Evolutionary conservation across 2,797 vertebrate species (phyloP), one percentile per base, ranked within the genome.

Genomic region (Channa striata): DNA sequence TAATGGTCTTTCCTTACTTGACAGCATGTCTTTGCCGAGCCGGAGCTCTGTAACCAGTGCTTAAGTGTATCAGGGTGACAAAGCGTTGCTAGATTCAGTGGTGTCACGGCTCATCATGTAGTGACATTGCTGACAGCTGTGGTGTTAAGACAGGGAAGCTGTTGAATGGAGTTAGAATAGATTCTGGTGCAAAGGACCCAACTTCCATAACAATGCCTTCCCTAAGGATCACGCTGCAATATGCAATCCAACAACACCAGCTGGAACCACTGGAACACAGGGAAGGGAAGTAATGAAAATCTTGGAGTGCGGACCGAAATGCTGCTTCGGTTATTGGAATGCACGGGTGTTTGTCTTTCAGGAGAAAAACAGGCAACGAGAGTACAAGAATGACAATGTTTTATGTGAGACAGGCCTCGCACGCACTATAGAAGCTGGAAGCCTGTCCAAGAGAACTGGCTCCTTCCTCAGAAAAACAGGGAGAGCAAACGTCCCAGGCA

Each of bases 1-100:
- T 92, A 92, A 92, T 92, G 91, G 89, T 92, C 85, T 91, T 91
- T 81, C 91, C 91, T 89, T 74, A 86, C 90, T 93, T 92, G 91
- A 93, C 87, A 91, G 87, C 85, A 79, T 90, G 89, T 92, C 89
- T 92, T 89, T 87, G 77, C 80, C 46, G 73, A 88, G 80, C 86
- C 62, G 53, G 79, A 87, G 87, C 90, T 87, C 89, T 90, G 80
- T 92, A 92, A 89, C 88, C 87, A 87, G 90, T 91, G 87, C 88
- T 91, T 92, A 91, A 93, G 83, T 90, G 87, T 92, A 92, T 91
- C 90, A 92, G 87, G 89, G 91, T 92, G 91, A 91, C 90, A 91
- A 88, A 89, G 89, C 81, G 86, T 87, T 83, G 85, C 88, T 89
- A 85, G 91, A 92, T 92, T 89, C 77, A 68, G 78, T 63, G 84